phyloP scores from a whole-genome alignment of 2,113 vertebrate species.

The Nyctibius bracteatus region DNA sequence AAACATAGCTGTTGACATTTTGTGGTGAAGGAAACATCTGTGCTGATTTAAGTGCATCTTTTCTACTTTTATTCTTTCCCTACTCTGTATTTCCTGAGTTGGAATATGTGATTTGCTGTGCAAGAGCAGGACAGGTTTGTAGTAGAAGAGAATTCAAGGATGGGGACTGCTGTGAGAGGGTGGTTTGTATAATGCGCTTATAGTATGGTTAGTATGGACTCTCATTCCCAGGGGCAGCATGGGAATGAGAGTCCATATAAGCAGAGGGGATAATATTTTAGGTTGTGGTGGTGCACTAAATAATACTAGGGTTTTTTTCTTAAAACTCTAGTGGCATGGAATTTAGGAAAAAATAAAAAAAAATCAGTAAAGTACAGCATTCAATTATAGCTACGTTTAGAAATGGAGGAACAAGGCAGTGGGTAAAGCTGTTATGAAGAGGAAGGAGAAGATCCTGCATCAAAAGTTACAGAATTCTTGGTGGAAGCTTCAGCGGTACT shows the following conservation, averaged over 20 bases:
- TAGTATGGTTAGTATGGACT: too few species aligned
- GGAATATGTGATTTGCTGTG: background rate
- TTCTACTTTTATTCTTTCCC: background rate
- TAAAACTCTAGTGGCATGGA: background rate
- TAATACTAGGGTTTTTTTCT: background rate
- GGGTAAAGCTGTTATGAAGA: background rate
- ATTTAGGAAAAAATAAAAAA: background rate
- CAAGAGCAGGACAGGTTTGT: background rate
- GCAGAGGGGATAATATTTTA: background rate
- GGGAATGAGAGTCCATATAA: background rate
- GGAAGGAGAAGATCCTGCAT: background rate
- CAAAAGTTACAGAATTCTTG: background rate
- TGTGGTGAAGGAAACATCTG: background rate
- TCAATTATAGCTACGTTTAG: fast-evolving
- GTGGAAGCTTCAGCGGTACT: background rate
- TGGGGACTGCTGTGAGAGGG: too few species aligned
- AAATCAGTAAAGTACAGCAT: fast-evolving
- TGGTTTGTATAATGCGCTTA: background rate
- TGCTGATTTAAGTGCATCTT: background rate
- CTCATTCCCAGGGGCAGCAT: background rate
- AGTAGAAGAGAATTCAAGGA: background rate
- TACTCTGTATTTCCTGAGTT: background rate
- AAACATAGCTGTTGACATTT: background rate
- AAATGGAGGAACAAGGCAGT: background rate
- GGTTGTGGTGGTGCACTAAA: background rate